These are phyloP conservation scores for Passer domesticus DNA, from an alignment of 2,113 vertebrate species.

Conservation along the genomic window DNA sequence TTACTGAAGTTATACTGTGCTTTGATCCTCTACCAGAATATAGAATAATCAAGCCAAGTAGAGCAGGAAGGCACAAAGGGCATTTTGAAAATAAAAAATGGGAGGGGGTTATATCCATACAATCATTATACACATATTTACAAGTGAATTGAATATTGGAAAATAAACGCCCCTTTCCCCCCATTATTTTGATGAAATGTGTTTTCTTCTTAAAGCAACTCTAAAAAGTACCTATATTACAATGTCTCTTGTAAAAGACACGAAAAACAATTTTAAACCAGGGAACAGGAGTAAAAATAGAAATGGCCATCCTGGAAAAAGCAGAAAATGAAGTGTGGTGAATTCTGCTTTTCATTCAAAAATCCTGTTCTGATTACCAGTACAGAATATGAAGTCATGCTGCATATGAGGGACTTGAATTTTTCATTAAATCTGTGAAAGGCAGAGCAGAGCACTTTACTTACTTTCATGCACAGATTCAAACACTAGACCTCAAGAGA, in stretches of 20 bases:
- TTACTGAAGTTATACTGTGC: constrained; percentile 21
- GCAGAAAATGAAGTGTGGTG: neutral
- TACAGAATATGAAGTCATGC: neutral
- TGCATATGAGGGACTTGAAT: neutral
- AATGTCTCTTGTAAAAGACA: neutral
- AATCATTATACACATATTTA: neutral
- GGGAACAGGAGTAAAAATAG: neutral
- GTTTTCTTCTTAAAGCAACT: neutral
- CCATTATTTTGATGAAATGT: neutral
- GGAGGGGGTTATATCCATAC: no score
- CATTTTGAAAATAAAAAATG: neutral
- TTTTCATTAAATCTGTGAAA: neutral
- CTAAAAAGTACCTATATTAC: neutral
- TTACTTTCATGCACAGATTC: neutral
- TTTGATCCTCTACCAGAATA: constrained; percentile 68
- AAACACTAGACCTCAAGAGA: neutral
- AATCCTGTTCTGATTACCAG: neutral
- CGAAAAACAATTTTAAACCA: neutral
- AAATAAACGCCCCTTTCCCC: fast-evolving
- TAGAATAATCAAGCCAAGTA: constrained; percentile 65
- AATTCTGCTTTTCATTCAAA: neutral
- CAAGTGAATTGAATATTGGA: neutral
- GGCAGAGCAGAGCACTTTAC: neutral
- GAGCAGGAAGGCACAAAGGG: constrained; percentile 17
- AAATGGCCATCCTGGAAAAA: neutral